phyloP scores from a whole-genome alignment of 1,140 invertebrate species.

The Vanessa atalanta region DNA sequence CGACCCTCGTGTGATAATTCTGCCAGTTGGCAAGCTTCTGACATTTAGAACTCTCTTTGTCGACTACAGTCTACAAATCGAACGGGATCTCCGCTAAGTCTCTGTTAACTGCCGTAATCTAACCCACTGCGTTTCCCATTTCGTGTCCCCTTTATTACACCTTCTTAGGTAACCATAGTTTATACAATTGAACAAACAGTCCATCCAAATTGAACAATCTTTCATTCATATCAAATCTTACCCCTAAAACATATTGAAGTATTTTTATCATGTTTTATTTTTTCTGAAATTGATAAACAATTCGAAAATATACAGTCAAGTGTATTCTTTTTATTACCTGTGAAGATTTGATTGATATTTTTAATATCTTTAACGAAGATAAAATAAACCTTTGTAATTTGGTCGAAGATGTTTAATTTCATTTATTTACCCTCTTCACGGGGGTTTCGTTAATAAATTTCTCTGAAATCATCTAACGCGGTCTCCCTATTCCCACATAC shows the following conservation, averaged over 20 bases:
- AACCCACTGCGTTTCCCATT: slow-evolving; percentile 43
- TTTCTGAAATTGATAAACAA: background rate
- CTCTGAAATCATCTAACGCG: slow-evolving; percentile 53
- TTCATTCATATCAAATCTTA: slow-evolving; percentile 1
- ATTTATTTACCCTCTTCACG: slow-evolving; percentile 61
- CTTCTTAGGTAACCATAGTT: slow-evolving; percentile 15
- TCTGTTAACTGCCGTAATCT: slow-evolving; percentile 60
- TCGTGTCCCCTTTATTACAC: slow-evolving; percentile 32
- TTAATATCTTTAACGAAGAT: slow-evolving; percentile 1
- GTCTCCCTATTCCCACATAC: background rate
- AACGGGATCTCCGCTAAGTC: slow-evolving; percentile 52
- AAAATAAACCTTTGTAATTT: slow-evolving; percentile 28
- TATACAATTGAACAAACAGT: too few relatives aligned
- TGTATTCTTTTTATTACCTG: too few relatives aligned
- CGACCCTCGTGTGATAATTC: slow-evolving; percentile 49
- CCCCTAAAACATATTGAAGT: background rate
- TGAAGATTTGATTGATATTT: background rate
- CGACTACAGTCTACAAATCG: slow-evolving; percentile 49
- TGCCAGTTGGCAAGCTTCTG: slow-evolving; percentile 60
- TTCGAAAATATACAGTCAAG: too few relatives aligned
- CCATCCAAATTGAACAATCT: slow-evolving; percentile 19
- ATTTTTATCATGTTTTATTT: background rate
- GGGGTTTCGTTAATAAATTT: slow-evolving; percentile 57
- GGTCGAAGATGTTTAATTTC: slow-evolving; percentile 55
- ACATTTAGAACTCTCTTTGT: slow-evolving; percentile 59